These are phyloP conservation scores for Sarcophaga rosellei DNA, from an alignment of 2,888 invertebrate genomes.

Conservation along the genomic window DNA sequence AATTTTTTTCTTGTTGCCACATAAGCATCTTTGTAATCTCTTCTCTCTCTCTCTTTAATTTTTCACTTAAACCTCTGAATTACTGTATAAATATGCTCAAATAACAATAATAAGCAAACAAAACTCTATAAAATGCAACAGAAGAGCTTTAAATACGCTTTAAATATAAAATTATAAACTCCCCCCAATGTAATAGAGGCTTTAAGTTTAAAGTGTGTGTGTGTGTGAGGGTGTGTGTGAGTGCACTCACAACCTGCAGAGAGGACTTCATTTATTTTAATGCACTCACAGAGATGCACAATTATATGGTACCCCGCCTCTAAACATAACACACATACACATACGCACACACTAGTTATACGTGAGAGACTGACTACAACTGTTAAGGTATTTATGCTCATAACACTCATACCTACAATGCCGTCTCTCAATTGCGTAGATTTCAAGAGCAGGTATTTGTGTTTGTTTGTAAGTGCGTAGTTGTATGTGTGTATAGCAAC, in stretches of 20 bases:
- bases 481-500: background rate
- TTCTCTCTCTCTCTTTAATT: background rate
- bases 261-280: background rate
- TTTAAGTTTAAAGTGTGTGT: background rate
- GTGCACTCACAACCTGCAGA: background rate
- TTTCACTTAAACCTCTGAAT: background rate
- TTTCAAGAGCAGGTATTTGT: background rate
- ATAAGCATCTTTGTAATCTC: background rate
- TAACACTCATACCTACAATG: no score
- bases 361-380: background rate
- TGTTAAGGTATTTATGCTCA: background rate
- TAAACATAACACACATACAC: background rate
- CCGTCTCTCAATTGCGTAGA: background rate
- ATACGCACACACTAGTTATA: background rate
- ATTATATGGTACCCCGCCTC: background rate
- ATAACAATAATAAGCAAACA: slow-evolving; percentile 21
- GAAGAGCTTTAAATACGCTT: slow-evolving; percentile 30
- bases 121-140: background rate
- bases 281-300: background rate
- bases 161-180: slow-evolving; percentile 10
- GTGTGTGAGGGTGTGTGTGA: no score
- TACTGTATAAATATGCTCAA: background rate
- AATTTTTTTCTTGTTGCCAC: background rate
- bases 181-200: background rate
- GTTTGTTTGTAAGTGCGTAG: background rate